Conservation (phyloP, 2,888 invertebrate genomes). For the Ariolimax columbianus region DNA sequence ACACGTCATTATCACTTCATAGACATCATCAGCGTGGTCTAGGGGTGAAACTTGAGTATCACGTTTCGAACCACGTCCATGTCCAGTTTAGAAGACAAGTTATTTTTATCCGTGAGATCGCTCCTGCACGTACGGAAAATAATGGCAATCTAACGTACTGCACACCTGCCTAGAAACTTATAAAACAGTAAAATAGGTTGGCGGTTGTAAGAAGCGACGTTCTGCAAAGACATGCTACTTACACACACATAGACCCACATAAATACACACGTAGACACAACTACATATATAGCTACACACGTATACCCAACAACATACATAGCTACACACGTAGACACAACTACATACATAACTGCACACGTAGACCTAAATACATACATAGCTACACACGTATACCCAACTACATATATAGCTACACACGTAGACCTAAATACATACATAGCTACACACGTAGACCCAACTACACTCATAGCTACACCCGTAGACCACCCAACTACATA, state of each 20-base stretch:
- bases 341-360: neutral
- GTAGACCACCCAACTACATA: neutral
- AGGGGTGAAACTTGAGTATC: no score
- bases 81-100: no score
- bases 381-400: neutral
- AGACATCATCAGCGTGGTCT: no score
- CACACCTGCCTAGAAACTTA: no score
- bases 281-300: neutral
- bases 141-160: no score
- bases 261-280: neutral
- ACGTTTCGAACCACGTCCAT: no score
- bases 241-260: constrained; percentile 8
- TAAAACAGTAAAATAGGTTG: no score
- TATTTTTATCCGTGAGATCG: no score
- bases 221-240: no score
- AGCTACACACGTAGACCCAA: neutral
- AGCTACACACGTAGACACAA: neutral
- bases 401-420: neutral
- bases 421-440: neutral
- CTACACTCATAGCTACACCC: neutral
- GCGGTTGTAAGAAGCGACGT: no score
- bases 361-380: neutral
- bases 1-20: no score
- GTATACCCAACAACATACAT: neutral
- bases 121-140: no score